Evolutionary conservation across 2,888 invertebrate species (phyloP).

Genomic region (Macaria liturata): DNA sequence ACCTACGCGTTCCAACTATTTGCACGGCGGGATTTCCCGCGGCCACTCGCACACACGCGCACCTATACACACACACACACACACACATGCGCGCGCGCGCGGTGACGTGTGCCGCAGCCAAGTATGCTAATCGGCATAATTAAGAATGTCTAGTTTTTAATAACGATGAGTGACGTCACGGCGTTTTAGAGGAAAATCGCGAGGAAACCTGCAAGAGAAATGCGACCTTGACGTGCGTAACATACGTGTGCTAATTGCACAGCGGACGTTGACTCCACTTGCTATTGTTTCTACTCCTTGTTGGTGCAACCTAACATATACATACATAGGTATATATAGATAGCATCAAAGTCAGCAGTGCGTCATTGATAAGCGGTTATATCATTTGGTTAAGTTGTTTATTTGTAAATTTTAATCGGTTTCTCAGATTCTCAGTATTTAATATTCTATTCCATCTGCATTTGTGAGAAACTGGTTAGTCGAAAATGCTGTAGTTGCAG

Average conservation of each 20-base stretch:
- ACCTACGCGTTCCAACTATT: slow-evolving; percentile 38
- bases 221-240: slow-evolving; percentile 25
- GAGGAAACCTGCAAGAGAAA: slow-evolving; percentile 25
- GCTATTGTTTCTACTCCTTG: slow-evolving; percentile 1
- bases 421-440: neutral
- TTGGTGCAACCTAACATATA: neutral
- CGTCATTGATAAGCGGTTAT: slow-evolving; percentile 2
- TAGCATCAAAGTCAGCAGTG: neutral
- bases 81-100: slow-evolving; percentile 19
- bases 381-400: neutral
- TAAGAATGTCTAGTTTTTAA: slow-evolving; percentile 46
- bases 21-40: slow-evolving; percentile 67
- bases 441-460: no score
- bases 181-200: slow-evolving; percentile 31
- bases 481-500: no score
- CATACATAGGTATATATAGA: neutral
- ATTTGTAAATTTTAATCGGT: neutral
- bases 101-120: slow-evolving; percentile 36
- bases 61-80: slow-evolving; percentile 23
- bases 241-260: slow-evolving; percentile 17
- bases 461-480: no score
- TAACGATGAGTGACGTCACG: slow-evolving; percentile 36
- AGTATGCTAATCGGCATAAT: slow-evolving; percentile 43
- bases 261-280: slow-evolving; percentile 16
- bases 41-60: slow-evolving; percentile 27